Percentiles rank a stretch among this genome's conserved stretches.
Evolutionary conservation across 2,797 vertebrate species (phyloP).

Genomic region (Acrossocheilus fasciatus): DNA sequence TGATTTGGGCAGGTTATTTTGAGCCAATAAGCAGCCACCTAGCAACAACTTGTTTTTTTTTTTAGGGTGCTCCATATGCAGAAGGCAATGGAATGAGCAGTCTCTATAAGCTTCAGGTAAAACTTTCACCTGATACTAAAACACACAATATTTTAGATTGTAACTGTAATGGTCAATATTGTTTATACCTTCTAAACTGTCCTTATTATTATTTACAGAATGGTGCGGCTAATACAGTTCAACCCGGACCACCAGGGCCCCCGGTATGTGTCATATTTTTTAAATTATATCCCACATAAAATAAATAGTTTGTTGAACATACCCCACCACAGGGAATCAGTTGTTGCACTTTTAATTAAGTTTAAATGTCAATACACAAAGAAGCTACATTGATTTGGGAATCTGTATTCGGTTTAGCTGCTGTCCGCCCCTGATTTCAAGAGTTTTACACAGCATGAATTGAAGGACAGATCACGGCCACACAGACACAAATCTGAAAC

Average conservation of each 20-base stretch:
- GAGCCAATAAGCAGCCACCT: neutral
- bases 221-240: slow-evolving; percentile 80
- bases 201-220: slow-evolving; percentile 78
- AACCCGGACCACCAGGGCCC: slow-evolving; percentile 89
- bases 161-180: neutral
- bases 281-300: neutral
- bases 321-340: slow-evolving; percentile 11
- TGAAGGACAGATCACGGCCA: slow-evolving; percentile 13
- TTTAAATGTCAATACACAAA: slow-evolving; percentile 32
- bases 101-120: slow-evolving; percentile 98
- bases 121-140: slow-evolving; percentile 27
- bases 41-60: slow-evolving; percentile 57
- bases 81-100: slow-evolving; percentile 97
- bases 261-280: slow-evolving; percentile 76
- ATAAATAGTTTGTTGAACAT: neutral
- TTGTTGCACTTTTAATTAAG: slow-evolving; percentile 21
- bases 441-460: neutral
- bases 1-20: neutral
- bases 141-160: neutral
- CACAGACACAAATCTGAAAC: slow-evolving; percentile 7
- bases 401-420: slow-evolving; percentile 24
- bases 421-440: slow-evolving; percentile 2
- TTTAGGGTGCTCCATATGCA: slow-evolving; percentile 84
- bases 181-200: slow-evolving; percentile 8
- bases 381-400: neutral